Conservation (phyloP, 2,888 invertebrate genomes). For the Agrochola circellaris region DNA sequence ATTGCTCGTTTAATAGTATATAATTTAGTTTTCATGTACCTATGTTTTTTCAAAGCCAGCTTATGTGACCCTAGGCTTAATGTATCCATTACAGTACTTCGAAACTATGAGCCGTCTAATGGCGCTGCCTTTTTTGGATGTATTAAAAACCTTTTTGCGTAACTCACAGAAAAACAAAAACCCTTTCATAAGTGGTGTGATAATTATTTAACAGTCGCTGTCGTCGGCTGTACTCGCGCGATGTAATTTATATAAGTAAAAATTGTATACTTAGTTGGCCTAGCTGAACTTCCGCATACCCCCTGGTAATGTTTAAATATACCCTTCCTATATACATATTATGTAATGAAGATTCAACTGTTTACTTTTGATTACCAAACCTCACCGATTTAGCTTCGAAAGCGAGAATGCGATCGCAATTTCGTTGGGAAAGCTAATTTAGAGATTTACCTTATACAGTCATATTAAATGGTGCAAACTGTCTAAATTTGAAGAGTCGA, state of each 20-base stretch:
- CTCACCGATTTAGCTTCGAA: conserved; percentile 35
- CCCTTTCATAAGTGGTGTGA: conserved; percentile 40
- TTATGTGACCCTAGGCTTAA: not conserved
- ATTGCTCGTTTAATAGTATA: no score
- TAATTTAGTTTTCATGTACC: not conserved
- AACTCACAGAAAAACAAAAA: conserved; percentile 23
- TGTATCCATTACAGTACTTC: conserved; percentile 11
- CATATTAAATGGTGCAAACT: conserved; percentile 35
- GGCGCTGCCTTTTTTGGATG: not conserved
- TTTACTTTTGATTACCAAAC: conserved; percentile 50
- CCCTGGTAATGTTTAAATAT: conserved; percentile 33
- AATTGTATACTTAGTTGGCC: conserved; percentile 36
- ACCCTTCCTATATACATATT: conserved; percentile 53
- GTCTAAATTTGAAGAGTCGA: conserved; percentile 13
- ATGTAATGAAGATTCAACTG: conserved; percentile 50
- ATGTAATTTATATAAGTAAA: conserved; percentile 36
- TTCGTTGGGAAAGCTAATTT: conserved; percentile 40
- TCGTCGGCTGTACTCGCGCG: conserved; percentile 14
- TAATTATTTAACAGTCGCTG: conserved; percentile 24
- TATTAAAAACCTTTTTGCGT: conserved; percentile 8
- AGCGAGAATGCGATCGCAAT: conserved; percentile 31
- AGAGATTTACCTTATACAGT: conserved; percentile 28
- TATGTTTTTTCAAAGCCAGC: not conserved
- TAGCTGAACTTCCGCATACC: conserved; percentile 42
- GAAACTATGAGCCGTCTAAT: conserved; percentile 7